These are phyloP conservation scores for Aythya baeri DNA, from an alignment of 2,113 vertebrate genomes.

Conservation along the genomic window DNA sequence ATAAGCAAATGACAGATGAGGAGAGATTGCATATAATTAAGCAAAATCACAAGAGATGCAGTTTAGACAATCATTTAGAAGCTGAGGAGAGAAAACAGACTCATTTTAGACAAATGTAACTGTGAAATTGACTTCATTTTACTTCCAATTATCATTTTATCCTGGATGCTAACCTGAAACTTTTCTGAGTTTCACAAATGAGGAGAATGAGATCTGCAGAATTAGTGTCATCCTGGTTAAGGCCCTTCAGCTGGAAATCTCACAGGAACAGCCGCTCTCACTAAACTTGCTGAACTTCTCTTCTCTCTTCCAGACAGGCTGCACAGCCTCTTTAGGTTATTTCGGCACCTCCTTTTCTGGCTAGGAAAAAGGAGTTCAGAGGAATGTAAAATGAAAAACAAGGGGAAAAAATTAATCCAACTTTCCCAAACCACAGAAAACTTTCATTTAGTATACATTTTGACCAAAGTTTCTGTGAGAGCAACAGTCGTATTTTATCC, in stretches of 20 bases:
- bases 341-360: constrained; percentile 36
- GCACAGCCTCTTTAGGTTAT: background rate
- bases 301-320: background rate
- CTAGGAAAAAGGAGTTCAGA: background rate
- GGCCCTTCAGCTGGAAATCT: background rate
- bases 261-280: background rate
- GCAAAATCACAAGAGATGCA: background rate
- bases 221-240: background rate
- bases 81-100: background rate
- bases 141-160: background rate
- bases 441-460: constrained; percentile 13
- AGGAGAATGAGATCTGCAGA: background rate
- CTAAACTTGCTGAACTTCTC: background rate
- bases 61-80: background rate
- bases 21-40: background rate
- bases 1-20: background rate
- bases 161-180: background rate
- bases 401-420: background rate
- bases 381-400: constrained; percentile 22
- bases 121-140: background rate
- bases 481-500: background rate
- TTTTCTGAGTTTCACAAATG: background rate
- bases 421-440: constrained; percentile 46
- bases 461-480: background rate
- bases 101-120: background rate